Base-by-base conservation (phyloP, 2,797 vertebrate species). In the Naso thynnoides region DNA sequence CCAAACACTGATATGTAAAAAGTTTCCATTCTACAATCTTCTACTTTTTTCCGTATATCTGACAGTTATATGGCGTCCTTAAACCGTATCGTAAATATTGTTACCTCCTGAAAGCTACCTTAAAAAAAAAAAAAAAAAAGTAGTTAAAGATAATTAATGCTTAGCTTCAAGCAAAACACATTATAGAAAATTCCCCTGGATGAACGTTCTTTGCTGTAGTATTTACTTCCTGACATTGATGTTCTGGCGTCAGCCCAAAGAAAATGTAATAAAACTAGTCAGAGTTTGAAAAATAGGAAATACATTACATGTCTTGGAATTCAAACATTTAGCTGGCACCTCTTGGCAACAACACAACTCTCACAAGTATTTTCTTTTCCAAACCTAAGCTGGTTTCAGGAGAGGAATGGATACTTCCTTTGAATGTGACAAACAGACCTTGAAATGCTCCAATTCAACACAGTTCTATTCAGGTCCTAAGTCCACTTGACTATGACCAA, bases 251-350 rank as follows among this genome's bases (percentile, higher is more conserved):
- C 16, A 62, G 38, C 31, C 79, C 74, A 82, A 79, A 86, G 78
- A 84, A 82, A 87, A 87, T 72, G 19, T 39, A 67, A 78, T 80
- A 77, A 83, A 74, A 73, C 23, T 23, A 33, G 49, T 41, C 23
- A 45, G 60, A 23, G 63, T 72, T 62, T 73, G 59, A 67, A 86
- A 90, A 86, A 84, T 83, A 87, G 71, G 83, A 89, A 88, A 82
- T 33, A 69, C 24, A 81, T 61, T 8, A 76, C 70, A 75, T 76
- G 61, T 57, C 55, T 73, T 71, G 13, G 31, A 63, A 84, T 60
- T 69, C 41, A 49, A 55, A 68, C 57, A 61, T 68, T 64, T 21
- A 38, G 31, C 33, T 15, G 64, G 42, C 44, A 36, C 18, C 15
- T 74, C 49, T 67, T 50, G 75, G 71, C 45, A 82, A 82, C 24